Evolutionary conservation across 2,888 invertebrate genomes (phyloP), one percentile per base, ranked within the genome.

Genomic region (Cryptus armator): DNA sequence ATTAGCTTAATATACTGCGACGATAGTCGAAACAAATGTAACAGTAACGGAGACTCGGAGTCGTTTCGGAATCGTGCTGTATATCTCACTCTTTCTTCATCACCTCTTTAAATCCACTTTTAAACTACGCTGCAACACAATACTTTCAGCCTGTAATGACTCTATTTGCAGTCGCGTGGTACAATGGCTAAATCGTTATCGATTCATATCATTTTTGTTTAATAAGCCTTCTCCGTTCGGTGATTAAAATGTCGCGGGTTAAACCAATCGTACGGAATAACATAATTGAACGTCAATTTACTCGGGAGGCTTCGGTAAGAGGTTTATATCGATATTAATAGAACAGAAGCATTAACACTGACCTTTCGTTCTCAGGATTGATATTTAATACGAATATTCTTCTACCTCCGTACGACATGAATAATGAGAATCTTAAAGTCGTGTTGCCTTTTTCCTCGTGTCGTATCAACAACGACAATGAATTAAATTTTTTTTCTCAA

Each of bases 1-100:
- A 85, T 86, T 86, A 86, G 86, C 82, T 86, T 80, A 84, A 84
- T 82, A 78, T 78, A 84, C 72, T 66, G 77, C 71, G 67, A 84
- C 82, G 77, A 84, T 85, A 81, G 68, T 71, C 84, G 70, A 83
- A 84, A 87, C 84, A 87, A 81, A 87, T 86, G 84, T 83, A 83
- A 74, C 77, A 66, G 82, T 80, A 72, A 46, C 46, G 64, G 67
- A 43, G 66, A 81, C 46, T 77, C 81, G 29, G 70, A 80, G 80
- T 84, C 80, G 59, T 84, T 74, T 79, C 56, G 48, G 19, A 82
- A 85, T 79, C 75, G 75, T 82, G 67, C 51, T 62, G 12, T 24
- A 51, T 48, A 48, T 48, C 48, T 24, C n/a, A 10, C 32, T 68
- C n/a, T 51, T 37, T 24, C 66, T 77, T 62, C 56, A 71, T 19